Evolutionary conservation across 1,140 invertebrate species (phyloP).

Genomic region (Drosophila neocordata): DNA sequence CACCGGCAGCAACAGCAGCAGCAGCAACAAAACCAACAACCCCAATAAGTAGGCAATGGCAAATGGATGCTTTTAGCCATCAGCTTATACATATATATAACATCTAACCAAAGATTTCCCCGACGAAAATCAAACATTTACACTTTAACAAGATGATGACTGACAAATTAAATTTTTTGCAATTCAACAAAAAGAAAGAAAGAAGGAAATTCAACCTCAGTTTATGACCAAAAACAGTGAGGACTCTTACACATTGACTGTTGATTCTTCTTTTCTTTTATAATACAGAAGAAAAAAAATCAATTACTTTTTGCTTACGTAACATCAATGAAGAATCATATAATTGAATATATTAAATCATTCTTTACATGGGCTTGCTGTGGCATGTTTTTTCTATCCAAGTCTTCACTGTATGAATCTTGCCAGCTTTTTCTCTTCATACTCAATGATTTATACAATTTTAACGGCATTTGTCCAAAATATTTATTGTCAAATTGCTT

Average conservation of each 20-base stretch:
- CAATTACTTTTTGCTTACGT: no score
- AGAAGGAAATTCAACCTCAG: not conserved
- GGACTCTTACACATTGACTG: not conserved
- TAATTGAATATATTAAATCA: not conserved
- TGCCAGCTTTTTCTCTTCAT: slow-evolving; percentile 32
- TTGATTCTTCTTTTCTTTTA: not conserved
- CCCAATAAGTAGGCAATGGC: slow-evolving; percentile 17
- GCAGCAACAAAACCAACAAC: not conserved
- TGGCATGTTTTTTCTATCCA: no score
- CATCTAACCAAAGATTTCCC: slow-evolving; percentile 31
- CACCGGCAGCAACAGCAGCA: not conserved
- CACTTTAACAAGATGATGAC: slow-evolving; percentile 45
- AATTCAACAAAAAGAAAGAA: not conserved
- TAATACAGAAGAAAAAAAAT: not conserved
- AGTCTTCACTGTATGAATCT: slow-evolving; percentile 3
- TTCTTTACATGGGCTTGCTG: not conserved
- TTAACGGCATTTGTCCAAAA: slow-evolving; percentile 43
- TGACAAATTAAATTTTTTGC: slow-evolving; percentile 47
- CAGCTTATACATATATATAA: not conserved
- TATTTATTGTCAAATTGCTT: slow-evolving; percentile 55
- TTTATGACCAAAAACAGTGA: not conserved
- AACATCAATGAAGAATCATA: no score
- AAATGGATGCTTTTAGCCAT: slow-evolving; percentile 11
- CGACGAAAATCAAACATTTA: slow-evolving; percentile 45
- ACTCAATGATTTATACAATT: slow-evolving; percentile 56